phyloP scores from a whole-genome alignment of 1,140 invertebrate species.

The Drosophila chauvacae region DNA sequence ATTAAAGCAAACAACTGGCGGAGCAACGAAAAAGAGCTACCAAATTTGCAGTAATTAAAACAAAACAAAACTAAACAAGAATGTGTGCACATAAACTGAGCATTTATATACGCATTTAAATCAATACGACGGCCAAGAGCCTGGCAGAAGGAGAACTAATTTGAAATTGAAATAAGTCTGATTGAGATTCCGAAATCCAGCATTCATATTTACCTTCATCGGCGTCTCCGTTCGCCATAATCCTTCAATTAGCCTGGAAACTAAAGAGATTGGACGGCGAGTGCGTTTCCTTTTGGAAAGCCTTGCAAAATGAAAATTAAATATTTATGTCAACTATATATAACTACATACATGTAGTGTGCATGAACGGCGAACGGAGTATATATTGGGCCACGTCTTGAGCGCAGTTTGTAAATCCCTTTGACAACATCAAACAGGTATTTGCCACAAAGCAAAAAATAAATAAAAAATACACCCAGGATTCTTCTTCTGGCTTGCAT shows the following conservation, averaged over 20 bases:
- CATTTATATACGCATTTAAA: constrained; percentile 28
- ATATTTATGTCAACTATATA: constrained; percentile 61
- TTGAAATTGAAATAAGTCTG: constrained; percentile 38
- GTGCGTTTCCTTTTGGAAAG: constrained; percentile 8
- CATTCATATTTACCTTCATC: constrained; percentile 4
- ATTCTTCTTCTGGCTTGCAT: neutral
- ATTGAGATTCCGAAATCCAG: constrained; percentile 21
- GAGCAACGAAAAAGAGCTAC: constrained; percentile 5
- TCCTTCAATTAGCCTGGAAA: constrained; percentile 40
- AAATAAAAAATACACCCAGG: neutral
- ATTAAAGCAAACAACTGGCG: constrained; percentile 49
- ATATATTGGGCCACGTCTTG: constrained; percentile 21
- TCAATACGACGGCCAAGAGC: constrained; percentile 23
- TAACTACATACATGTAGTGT: neutral
- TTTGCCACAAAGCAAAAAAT: constrained; percentile 9
- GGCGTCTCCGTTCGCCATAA: constrained; percentile 15
- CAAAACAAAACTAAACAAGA: constrained; percentile 42
- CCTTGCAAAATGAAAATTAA: constrained; percentile 58
- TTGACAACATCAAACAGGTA: constrained; percentile 14
- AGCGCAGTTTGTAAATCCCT: constrained; percentile 11
- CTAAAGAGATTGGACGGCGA: constrained; percentile 19
- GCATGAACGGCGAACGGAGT: neutral
- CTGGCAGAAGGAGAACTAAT: constrained; percentile 25
- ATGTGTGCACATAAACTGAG: constrained; percentile 17
- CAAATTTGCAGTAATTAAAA: constrained; percentile 45